Evolutionary conservation across 2,113 vertebrate genomes (phyloP).

Genomic region (Nesoenas mayeri): DNA sequence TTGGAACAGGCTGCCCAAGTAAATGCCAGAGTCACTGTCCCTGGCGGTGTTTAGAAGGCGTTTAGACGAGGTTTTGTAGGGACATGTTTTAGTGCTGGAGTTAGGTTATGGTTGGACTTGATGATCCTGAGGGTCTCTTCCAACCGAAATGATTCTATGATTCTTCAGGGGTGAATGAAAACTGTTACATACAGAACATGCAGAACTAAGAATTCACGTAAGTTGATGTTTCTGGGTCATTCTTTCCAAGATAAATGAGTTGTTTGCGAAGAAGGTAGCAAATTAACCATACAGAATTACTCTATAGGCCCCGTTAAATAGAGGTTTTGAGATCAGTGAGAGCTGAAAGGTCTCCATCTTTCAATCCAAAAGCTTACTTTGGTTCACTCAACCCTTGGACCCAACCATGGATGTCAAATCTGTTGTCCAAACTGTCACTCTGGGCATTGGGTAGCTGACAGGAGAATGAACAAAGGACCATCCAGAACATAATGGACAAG

Average conservation of each 20-base stretch:
- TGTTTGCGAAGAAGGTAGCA: neutral
- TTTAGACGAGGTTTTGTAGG: too few species aligned
- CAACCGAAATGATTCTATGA: too few species aligned
- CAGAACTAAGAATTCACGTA: neutral
- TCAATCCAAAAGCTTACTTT: neutral
- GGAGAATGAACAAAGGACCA: neutral
- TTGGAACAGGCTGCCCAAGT: too few species aligned
- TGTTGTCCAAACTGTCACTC: neutral
- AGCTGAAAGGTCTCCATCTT: neutral
- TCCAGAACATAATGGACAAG: neutral
- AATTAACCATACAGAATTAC: neutral
- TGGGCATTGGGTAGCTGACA: neutral
- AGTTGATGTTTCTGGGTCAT: neutral
- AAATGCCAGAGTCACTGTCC: too few species aligned
- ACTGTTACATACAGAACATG: neutral
- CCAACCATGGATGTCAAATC: neutral
- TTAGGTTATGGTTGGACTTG: too few species aligned
- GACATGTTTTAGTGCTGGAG: too few species aligned
- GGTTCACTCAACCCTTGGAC: neutral
- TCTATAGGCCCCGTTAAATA: neutral
- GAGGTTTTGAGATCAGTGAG: rapidly evolving
- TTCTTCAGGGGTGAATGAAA: neutral
- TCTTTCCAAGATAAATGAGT: neutral
- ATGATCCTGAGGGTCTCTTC: too few species aligned
- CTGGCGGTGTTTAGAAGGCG: too few species aligned